Evolutionary conservation across 2,797 vertebrate genomes (phyloP).

Genomic region (Phoebastria nigripes): DNA sequence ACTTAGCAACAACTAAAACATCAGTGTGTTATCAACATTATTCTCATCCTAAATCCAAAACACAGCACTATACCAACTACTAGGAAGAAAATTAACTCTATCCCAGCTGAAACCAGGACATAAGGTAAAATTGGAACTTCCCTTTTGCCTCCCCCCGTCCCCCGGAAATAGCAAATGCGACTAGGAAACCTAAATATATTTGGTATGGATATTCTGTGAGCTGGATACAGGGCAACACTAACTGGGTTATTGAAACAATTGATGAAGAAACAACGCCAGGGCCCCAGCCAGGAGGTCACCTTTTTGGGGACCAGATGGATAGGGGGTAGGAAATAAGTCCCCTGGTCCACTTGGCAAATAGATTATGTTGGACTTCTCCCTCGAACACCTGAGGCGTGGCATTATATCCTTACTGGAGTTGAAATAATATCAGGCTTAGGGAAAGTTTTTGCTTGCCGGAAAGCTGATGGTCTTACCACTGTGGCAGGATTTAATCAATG

Average conservation of each 20-base stretch:
- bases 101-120: too few species aligned
- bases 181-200: neutral
- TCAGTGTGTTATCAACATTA: too few species aligned
- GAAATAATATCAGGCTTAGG: neutral
- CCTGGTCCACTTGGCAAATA: neutral
- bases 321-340: neutral
- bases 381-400: fast-evolving
- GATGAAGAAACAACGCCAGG: neutral
- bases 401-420: neutral
- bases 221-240: neutral
- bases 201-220: neutral
- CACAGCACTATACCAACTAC: too few species aligned
- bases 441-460: neutral
- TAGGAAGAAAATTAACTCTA: too few species aligned
- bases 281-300: neutral
- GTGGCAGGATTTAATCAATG: neutral
- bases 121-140: neutral
- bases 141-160: neutral
- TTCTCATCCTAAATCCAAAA: too few species aligned
- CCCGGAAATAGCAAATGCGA: neutral
- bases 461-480: neutral
- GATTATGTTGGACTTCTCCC: neutral
- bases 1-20: too few species aligned
- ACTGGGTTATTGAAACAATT: neutral
- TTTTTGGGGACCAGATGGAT: neutral